Conservation (phyloP, 2,797 vertebrate species). For the Ispidina picta region DNA sequence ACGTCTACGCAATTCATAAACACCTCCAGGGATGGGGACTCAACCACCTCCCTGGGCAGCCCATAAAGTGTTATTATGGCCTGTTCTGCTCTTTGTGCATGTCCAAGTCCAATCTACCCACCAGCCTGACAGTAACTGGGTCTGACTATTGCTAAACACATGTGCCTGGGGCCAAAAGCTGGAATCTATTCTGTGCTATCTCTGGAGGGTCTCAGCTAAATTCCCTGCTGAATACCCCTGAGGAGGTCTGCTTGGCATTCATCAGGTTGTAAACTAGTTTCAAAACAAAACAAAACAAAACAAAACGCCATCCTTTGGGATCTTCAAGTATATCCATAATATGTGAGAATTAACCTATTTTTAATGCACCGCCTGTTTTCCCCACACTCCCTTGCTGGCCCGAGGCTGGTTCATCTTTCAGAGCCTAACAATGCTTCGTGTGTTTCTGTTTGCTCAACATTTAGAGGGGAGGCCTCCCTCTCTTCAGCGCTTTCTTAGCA, state of each 20-base stretch:
- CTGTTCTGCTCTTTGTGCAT: background rate
- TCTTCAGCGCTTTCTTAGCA: constrained; percentile 38
- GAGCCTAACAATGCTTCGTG: constrained; percentile 48
- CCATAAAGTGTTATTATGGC: background rate
- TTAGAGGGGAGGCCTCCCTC: constrained; percentile 22
- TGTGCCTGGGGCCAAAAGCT: fast-evolving
- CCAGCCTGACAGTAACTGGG: constrained; percentile 5
- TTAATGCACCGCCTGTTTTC: constrained; percentile 38
- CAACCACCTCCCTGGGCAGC: too few relatives aligned
- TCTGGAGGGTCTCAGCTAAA: background rate
- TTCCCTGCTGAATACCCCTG: background rate
- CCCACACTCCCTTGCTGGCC: constrained; percentile 4
- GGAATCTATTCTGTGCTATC: background rate
- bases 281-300: background rate
- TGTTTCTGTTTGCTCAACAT: constrained; percentile 64
- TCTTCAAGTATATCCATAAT: background rate
- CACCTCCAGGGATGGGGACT: too few relatives aligned
- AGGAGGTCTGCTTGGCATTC: background rate
- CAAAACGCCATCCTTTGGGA: background rate
- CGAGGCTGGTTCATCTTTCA: constrained; percentile 27
- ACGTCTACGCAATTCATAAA: too few relatives aligned
- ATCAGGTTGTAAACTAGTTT: background rate
- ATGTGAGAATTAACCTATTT: constrained; percentile 33
- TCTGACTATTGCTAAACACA: background rate
- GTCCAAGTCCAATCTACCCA: background rate